Evolutionary conservation across 2,888 invertebrate genomes (phyloP), one percentile per base, ranked within the genome.

Genomic region (Xestoiulus laeticollis): DNA sequence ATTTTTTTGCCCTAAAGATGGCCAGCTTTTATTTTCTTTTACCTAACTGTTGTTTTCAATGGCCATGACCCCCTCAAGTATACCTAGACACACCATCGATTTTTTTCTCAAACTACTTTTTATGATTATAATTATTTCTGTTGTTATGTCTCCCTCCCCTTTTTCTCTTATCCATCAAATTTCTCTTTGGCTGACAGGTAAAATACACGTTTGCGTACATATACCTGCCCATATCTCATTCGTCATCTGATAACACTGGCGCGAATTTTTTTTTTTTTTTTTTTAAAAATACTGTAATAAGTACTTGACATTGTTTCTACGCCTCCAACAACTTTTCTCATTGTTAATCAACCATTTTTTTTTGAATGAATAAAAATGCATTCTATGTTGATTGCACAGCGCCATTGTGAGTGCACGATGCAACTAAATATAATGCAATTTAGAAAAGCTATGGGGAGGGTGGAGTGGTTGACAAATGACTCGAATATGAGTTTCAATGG

Each of bases 241-340:
- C 68, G 68, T 68, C 68, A 68, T 68, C 68, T 68, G 68, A 68
- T 22, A 68, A 26, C 68, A 68, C 68, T 68, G 68, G 68, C 68
- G 68, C 68, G 26, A 68, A 68, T 6, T 26, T 68, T 68, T 68
- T 68, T 68, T 6, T 26, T 68, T 68, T 68, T 68, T 68, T 8
- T 26, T 26, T 12, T 1, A 14, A 14, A 68, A 68, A 68, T 68
- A 22, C 68, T 26, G 2, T 68, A 68, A 68, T 68, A 68, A 68
- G 68, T 26, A 68, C 68, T 68, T 68, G 68, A 68, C 68, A 68
- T 68, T 68, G 68, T 68, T 68, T 68, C 68, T 68, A 68, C 68
- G 68, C 68, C 68, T 68, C 26, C 68, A 68, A 68, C 68, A 68
- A 68, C 26, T 68, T 68, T 68, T 68, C 68, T 68, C 68, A 68